A percentile compares a stretch with the other conserved stretches of the same genome.
Evolutionary conservation across 2,113 vertebrate genomes (phyloP).

Genomic region (Pyrgilauda ruficollis): DNA sequence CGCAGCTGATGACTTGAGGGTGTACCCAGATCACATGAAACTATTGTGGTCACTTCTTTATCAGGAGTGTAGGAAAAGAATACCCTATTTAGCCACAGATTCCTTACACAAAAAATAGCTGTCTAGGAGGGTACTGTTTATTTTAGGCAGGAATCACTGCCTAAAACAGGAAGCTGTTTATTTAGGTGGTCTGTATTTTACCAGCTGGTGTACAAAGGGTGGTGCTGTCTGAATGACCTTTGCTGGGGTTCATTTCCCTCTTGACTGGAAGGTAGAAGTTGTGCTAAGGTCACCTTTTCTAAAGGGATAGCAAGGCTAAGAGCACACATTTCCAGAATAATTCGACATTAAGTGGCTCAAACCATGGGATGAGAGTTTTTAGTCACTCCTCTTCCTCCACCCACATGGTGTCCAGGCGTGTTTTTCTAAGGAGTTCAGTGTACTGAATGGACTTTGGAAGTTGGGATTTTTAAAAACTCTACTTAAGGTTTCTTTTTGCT

Average conservation of each 20-base stretch:
- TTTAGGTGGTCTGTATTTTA: not conserved
- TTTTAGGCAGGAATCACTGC: not conserved
- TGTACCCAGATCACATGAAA: not conserved
- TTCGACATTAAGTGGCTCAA: not conserved
- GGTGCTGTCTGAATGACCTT: not conserved
- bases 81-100: not conserved
- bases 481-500: not conserved
- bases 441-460: not conserved
- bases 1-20: not conserved
- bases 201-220: not conserved
- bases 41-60: not conserved
- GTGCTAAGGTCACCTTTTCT: not conserved
- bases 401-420: accelerated
- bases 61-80: not conserved
- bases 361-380: not conserved
- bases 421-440: not conserved
- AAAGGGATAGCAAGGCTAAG: not conserved
- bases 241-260: not conserved
- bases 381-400: not conserved
- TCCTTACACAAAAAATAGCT: not conserved
- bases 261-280: not conserved
- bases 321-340: not conserved
- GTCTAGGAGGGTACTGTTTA: not conserved
- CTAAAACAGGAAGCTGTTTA: not conserved
- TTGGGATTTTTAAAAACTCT: not conserved